Evolutionary conservation across 2,113 vertebrate species (phyloP).

Genomic region (Meriones unguiculatus): DNA sequence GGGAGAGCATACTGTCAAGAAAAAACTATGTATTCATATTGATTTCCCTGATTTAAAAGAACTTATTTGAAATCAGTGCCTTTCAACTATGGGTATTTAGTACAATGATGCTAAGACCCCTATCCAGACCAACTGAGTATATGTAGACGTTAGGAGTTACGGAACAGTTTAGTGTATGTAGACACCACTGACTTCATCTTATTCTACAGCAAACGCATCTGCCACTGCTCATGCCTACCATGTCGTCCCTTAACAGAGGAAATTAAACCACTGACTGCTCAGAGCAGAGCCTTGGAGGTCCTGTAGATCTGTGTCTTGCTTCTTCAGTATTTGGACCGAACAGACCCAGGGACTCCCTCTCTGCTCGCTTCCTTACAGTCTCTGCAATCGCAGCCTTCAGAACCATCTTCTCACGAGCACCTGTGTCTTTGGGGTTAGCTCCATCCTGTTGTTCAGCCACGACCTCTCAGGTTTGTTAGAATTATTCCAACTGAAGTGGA

Average conservation of each 20-base stretch:
- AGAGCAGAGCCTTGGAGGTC: neutral
- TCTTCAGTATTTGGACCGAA: neutral
- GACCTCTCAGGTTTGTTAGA: neutral
- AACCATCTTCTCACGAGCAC: neutral
- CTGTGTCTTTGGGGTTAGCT: neutral
- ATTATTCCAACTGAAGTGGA: neutral
- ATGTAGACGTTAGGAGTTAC: neutral
- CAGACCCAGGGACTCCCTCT: neutral
- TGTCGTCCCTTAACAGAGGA: neutral
- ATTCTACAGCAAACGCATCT: neutral
- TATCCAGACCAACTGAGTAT: neutral
- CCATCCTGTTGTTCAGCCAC: neutral
- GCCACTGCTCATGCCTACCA: neutral
- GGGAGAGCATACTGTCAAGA: neutral
- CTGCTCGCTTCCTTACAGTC: neutral
- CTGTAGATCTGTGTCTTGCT: neutral
- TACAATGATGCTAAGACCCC: neutral
- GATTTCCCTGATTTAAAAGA: constrained; percentile 39
- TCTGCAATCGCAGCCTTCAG: neutral
- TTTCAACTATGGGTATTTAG: neutral
- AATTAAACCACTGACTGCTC: neutral
- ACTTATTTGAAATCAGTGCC: neutral
- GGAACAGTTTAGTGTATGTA: neutral
- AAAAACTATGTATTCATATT: neutral
- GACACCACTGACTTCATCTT: neutral